phyloP scores from a whole-genome alignment of 2,888 invertebrate species.

The Drosophila antonietae region DNA sequence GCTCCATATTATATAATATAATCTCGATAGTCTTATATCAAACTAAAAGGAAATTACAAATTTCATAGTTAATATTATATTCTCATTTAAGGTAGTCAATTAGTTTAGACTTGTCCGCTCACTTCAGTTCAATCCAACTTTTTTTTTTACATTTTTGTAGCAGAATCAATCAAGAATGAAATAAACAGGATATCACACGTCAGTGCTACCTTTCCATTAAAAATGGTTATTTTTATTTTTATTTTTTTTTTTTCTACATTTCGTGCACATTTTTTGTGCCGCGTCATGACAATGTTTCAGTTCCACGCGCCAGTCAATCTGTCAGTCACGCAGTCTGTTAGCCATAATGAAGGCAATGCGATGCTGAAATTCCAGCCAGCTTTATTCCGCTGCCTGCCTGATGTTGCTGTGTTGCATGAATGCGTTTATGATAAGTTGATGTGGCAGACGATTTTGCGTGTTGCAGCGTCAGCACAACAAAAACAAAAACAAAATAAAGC shows the following conservation, averaged over 20 bases:
- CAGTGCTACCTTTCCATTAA: neutral
- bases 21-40: no score
- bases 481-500: constrained; percentile 27
- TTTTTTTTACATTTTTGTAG: neutral
- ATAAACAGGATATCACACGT: constrained; percentile 20
- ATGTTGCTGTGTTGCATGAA: constrained; percentile 47
- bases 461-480: constrained; percentile 53
- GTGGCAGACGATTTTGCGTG: constrained; percentile 47
- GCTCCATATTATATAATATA: no score
- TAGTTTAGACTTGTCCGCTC: no score
- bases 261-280: constrained; percentile 58
- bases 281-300: constrained; percentile 64
- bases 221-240: no score
- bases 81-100: no score
- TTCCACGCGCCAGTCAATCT: constrained; percentile 73
- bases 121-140: neutral
- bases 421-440: constrained; percentile 62
- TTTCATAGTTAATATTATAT: no score
- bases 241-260: neutral
- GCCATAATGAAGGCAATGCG: constrained; percentile 66
- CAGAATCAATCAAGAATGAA: neutral
- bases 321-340: constrained; percentile 77
- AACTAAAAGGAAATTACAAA: no score
- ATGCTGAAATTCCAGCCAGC: constrained; percentile 50
- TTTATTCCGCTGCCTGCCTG: constrained; percentile 17